Conservation (phyloP, 2,888 invertebrate genomes). For the Zele albiditarsus region DNA sequence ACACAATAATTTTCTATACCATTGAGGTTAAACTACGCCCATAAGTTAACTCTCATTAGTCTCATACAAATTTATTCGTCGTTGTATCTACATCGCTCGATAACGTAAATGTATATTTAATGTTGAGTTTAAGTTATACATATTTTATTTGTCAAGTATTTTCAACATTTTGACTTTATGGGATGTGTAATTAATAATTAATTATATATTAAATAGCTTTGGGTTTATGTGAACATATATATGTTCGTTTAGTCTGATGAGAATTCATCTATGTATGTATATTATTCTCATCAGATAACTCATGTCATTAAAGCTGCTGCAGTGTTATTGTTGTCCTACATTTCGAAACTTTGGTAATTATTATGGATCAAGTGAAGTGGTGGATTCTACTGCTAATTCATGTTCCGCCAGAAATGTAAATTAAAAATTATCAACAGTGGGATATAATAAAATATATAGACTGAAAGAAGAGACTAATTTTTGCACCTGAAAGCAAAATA, state of each 20-base stretch:
- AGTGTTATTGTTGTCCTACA: conserved; percentile 14
- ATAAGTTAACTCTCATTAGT: not conserved
- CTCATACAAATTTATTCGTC: not conserved
- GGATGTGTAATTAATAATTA: not conserved
- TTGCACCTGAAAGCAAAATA: too few species aligned
- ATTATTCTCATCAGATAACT: conserved; percentile 6
- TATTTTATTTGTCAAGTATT: not conserved
- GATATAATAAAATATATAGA: too few species aligned
- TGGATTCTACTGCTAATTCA: too few species aligned
- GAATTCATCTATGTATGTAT: not conserved
- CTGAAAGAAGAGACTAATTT: too few species aligned
- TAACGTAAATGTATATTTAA: not conserved
- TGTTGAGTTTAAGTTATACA: not conserved
- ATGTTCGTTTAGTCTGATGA: not conserved
- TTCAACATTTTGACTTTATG: not conserved
- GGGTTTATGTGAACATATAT: not conserved
- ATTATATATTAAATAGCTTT: not conserved
- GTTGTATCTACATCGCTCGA: not conserved
- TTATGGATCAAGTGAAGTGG: too few species aligned
- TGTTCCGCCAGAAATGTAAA: too few species aligned
- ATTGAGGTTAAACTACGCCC: too few species aligned
- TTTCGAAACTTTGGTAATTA: conserved; percentile 14
- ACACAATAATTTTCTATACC: too few species aligned
- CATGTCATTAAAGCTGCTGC: not conserved
- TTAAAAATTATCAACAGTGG: too few species aligned